phyloP scores from a whole-genome alignment of 2,888 invertebrate species.

The Drosophila anomelani region DNA sequence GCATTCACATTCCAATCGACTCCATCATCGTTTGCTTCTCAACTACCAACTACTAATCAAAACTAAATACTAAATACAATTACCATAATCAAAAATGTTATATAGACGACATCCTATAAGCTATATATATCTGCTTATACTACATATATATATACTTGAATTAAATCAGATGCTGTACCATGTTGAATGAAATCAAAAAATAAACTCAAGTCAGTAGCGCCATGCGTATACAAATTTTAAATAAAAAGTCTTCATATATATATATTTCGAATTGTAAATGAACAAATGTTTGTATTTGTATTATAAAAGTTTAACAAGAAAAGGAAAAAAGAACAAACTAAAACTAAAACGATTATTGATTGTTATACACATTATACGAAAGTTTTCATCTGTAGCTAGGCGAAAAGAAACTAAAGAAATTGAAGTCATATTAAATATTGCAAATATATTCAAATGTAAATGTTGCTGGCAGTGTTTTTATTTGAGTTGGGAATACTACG shows the following conservation, averaged over 20 bases:
- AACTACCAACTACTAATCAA: constrained; percentile 34
- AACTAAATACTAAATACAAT: constrained; percentile 30
- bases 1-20: constrained; percentile 62
- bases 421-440: constrained; percentile 63
- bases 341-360: constrained; percentile 60
- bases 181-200: constrained; percentile 36
- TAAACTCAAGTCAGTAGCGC: constrained; percentile 56
- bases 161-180: constrained; percentile 61
- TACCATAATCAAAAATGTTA: constrained; percentile 27
- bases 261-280: constrained; percentile 56
- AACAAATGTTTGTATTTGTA: constrained; percentile 58
- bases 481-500: background rate
- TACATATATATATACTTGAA: constrained; percentile 26
- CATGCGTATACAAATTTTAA: constrained; percentile 68
- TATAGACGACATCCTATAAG: constrained; percentile 34
- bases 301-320: constrained; percentile 43
- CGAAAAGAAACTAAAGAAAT: constrained; percentile 55
- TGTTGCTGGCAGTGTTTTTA: constrained; percentile 6
- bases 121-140: constrained; percentile 14
- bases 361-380: constrained; percentile 70
- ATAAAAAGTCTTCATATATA: constrained; percentile 62
- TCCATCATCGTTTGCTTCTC: constrained; percentile 44
- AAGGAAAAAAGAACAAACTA: background rate
- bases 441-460: constrained; percentile 35
- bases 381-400: constrained; percentile 74